Evolutionary conservation across 2,888 invertebrate species (phyloP).

Genomic region (Aphidius colemani): DNA sequence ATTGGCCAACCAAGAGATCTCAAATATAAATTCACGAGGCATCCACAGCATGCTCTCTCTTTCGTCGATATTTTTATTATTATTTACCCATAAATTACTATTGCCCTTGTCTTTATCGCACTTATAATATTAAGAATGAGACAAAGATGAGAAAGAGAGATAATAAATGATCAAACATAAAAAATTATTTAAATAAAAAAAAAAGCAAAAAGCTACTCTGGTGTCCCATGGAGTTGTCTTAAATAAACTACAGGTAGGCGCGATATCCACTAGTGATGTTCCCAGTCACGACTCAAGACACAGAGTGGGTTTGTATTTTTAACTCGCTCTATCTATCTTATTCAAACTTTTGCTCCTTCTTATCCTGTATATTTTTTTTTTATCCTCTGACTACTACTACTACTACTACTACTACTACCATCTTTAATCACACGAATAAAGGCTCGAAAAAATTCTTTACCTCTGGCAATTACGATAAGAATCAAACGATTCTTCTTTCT

Average conservation of each 20-base stretch:
- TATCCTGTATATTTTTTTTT: conserved; percentile 16
- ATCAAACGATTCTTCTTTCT: conserved; percentile 32
- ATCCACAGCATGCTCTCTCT: conserved; percentile 2
- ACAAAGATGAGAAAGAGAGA: conserved; percentile 8
- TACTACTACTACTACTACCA: conserved; percentile 27
- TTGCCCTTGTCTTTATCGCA: conserved; percentile 22
- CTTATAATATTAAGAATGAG: conserved; percentile 13
- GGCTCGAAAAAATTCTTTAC: conserved; percentile 36
- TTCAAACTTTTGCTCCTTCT: conserved; percentile 4
- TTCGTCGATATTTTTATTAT: conserved; percentile 26
- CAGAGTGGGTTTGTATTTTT: conserved; percentile 11
- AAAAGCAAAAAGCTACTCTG: conserved; percentile 25
- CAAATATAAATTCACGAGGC: not conserved
- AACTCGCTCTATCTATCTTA: conserved; percentile 15
- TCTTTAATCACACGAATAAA: not conserved
- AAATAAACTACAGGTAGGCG: conserved; percentile 47
- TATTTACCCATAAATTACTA: conserved; percentile 32
- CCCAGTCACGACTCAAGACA: conserved; percentile 36
- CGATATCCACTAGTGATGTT: conserved; percentile 39
- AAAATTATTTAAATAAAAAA: conserved; percentile 21
- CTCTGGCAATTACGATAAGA: conserved; percentile 38
- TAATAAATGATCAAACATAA: not conserved
- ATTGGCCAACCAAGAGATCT: too few relatives aligned
- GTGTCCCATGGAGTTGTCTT: conserved; percentile 44
- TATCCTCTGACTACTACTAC: conserved; percentile 23